These are phyloP conservation scores for Pterostichus madidus DNA, from an alignment of 2,888 invertebrate species.

Conservation along the genomic window DNA sequence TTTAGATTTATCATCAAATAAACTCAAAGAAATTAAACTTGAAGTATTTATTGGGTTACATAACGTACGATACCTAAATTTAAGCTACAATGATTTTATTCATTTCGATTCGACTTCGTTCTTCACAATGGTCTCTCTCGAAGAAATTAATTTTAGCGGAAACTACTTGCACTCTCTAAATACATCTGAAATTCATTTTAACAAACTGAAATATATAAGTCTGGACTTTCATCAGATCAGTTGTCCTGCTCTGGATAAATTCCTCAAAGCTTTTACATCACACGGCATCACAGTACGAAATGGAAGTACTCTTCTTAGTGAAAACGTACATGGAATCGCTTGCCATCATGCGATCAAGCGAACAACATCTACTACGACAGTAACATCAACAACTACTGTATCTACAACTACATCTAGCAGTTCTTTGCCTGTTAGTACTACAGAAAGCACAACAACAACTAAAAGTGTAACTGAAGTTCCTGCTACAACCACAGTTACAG, in stretches of 20 bases:
- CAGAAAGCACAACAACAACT: no score
- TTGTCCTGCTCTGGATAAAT: not conserved
- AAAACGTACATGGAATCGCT: not conserved
- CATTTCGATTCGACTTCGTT: conserved; percentile 1
- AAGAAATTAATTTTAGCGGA: conserved; percentile 5
- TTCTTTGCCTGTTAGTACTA: not conserved
- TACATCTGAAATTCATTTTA: not conserved
- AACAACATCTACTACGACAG: not conserved
- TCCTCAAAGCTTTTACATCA: not conserved
- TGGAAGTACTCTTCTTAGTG: not conserved
- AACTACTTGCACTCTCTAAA: conserved; percentile 33
- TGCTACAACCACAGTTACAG: not conserved
- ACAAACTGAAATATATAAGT: conserved; percentile 9
- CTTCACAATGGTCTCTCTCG: not conserved
- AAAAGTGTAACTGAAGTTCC: not conserved
- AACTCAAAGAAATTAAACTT: conserved; percentile 80
- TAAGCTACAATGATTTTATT: conserved; percentile 83
- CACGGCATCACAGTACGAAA: not conserved
- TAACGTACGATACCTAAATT: conserved; percentile 82
- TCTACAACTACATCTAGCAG: not conserved
- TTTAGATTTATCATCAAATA: conserved; percentile 84
- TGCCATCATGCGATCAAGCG: not conserved
- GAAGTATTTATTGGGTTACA: conserved; percentile 81
- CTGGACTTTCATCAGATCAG: conserved; percentile 31
- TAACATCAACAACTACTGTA: not conserved